Percentiles rank a stretch among this genome's conserved stretches.
phyloP scores from a whole-genome alignment of 2,113 vertebrate species.

The Lagopus leucura region DNA sequence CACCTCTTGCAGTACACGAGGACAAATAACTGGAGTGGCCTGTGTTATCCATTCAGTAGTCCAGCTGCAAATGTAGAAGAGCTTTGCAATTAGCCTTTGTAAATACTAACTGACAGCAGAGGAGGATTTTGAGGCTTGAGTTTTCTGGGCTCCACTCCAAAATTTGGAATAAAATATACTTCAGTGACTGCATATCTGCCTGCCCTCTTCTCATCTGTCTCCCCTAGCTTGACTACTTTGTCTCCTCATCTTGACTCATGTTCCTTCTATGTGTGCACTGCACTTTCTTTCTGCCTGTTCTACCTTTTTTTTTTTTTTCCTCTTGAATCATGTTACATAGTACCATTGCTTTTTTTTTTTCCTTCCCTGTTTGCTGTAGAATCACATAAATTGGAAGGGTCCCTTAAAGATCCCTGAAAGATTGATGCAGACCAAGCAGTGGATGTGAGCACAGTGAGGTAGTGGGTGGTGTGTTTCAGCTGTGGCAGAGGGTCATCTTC shows the following conservation, averaged over 20 bases:
- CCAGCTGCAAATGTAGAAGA: conserved; percentile 18
- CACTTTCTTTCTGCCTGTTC: not conserved
- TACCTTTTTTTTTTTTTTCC: not conserved
- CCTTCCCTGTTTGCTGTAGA: not conserved
- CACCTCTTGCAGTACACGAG: not conserved
- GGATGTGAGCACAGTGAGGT: no score
- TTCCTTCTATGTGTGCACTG: not conserved
- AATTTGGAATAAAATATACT: conserved; percentile 42
- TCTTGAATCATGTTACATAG: not conserved
- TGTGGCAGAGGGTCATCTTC: not conserved
- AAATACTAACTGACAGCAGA: conserved; percentile 41
- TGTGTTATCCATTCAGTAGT: not conserved
- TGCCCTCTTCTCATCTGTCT: conserved; percentile 42
- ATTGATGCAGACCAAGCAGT: not conserved
- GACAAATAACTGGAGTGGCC: not conserved
- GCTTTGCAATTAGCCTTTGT: conserved; percentile 48
- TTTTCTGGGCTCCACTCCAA: conserved; percentile 62
- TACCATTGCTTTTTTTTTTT: not conserved
- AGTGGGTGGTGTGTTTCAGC: not conserved
- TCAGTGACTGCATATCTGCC: not conserved
- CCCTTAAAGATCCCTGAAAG: no score
- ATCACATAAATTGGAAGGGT: no score
- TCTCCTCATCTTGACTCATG: conserved; percentile 42
- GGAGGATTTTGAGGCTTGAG: conserved; percentile 19
- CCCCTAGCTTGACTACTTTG: not conserved